phyloP scores from a whole-genome alignment of 2,888 invertebrate species.

The Congeria kusceri region DNA sequence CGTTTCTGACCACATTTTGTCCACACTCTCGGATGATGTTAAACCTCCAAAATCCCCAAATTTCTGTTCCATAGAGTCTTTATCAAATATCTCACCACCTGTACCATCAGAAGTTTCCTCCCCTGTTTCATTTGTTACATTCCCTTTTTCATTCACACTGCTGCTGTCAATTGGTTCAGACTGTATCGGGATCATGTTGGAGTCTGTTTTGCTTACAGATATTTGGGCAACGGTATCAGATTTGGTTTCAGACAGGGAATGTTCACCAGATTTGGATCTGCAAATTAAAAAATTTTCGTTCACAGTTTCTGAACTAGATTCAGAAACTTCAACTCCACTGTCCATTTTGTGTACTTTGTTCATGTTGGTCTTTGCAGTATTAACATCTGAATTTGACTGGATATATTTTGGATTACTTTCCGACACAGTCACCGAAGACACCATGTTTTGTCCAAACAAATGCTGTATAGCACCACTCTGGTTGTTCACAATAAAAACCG shows the following conservation, averaged over 20 bases:
- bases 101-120: too few species aligned
- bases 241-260: too few species aligned
- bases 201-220: not conserved
- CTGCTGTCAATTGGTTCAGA: not conserved
- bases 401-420: not conserved
- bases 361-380: not conserved
- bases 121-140: not conserved
- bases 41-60: constrained; percentile 2
- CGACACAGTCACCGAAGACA: too few species aligned
- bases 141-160: not conserved
- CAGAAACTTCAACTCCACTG: not conserved
- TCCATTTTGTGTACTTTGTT: not conserved
- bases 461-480: constrained; percentile 27
- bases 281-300: not conserved
- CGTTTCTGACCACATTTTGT: constrained; percentile 49
- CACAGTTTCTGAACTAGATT: not conserved
- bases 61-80: not conserved
- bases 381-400: not conserved
- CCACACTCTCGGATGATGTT: constrained; percentile 36
- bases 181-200: not conserved
- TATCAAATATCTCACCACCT: not conserved
- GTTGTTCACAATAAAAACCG: constrained; percentile 58
- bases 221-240: too few species aligned
- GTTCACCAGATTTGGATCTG: too few species aligned
- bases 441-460: not conserved